Base-by-base conservation (phyloP, 1,140 invertebrate species). In the Schlechtendalia chinensis region DNA sequence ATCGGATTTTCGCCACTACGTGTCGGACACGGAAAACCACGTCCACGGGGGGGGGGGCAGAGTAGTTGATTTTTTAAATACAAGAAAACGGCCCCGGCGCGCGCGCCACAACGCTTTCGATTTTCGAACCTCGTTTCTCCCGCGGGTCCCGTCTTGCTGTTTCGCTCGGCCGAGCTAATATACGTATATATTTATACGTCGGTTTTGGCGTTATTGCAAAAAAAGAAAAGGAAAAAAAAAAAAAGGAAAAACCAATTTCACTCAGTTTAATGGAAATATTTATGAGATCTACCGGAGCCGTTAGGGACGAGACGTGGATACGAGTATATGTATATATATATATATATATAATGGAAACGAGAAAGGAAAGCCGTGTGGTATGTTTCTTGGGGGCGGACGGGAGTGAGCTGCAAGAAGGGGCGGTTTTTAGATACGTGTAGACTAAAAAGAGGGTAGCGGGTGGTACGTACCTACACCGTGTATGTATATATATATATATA, bases 181-280 rank as follows among this genome's bases (percentile, higher is more conserved):
- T 67, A 45, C 22, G 39, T 67, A 58, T 47, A 77, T 47, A 47
- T 77, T 56, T 72, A 74, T 74, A 53, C 54, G 12, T 10, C 5
- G 27, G 50, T 75, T 75, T 58, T 45, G 56, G 74, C 74, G 74
- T 77, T 77, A 61, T 77, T 59, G 74, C 56, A 10, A 77, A 77
- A 77, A 77, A 75, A 75, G n/a, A 12, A 75, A n/a, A n/a, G n/a
- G n/a, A n/a, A n/a, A n/a, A n/a, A n/a, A n/a, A n/a, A n/a, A n/a
- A n/a, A n/a, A n/a, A n/a, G n/a, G n/a, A 75, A 75, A 77, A 77
- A 77, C 74, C 74, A 77, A 77, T 77, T 77, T 77, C 74, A 77
- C 74, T 59, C 56, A 47, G 74, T 77, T 77, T 77, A 77, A 77
- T 77, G 74, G 74, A 77, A 77, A 77, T 77, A 77, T 77, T 77